Evolutionary conservation across 2,888 invertebrate genomes (phyloP), one percentile per base, ranked within the genome.

Genomic region (Ganaspis brasiliensis): DNA sequence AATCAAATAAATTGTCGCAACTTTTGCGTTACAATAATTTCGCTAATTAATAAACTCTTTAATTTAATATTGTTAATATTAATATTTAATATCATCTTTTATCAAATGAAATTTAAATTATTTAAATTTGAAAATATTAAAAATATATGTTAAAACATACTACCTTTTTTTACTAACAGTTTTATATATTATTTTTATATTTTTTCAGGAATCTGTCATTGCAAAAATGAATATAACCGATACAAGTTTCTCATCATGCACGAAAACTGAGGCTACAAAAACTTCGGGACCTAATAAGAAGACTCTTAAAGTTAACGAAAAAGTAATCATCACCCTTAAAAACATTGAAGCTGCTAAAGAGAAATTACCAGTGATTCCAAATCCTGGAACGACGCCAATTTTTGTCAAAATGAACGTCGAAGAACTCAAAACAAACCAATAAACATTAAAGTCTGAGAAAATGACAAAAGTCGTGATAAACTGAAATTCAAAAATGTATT

Each of bases 341-440:
- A 72, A 75, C 8, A 59, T 84, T 55, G 72, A 67, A 21, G 67
- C 81, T 1, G 84, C 80, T 1, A 37, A 70, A 19, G 73, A 55
- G 8, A 79, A 76, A 4, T n/a, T 78, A 6, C 14, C 56, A 1
- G 40, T 40, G 19, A 75, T 85, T 37, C 9, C 52, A 0, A 40
- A 75, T 0, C 74, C 81, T 9, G 75, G 71, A 14, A 73, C 71
- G 2, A 84, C 82, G 0, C 73, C 19, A 14, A 79, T 85, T 14
- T 1, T 76, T 12, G 74, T 76, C 0, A 82, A 85, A 52, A 45
- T 67, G 4, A 67, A 67, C 21, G 40, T 45, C 3, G 40, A 45
- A 24, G 45, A 67, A 21, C n/a, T 37, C 21, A 67, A 67, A 67
- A n/a, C n/a, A 45, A 40, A 63, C 16, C 63, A 37, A 19, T 63